Evolutionary conservation across 1,140 invertebrate species (phyloP).

Genomic region (Oncopodura yosiiana): DNA sequence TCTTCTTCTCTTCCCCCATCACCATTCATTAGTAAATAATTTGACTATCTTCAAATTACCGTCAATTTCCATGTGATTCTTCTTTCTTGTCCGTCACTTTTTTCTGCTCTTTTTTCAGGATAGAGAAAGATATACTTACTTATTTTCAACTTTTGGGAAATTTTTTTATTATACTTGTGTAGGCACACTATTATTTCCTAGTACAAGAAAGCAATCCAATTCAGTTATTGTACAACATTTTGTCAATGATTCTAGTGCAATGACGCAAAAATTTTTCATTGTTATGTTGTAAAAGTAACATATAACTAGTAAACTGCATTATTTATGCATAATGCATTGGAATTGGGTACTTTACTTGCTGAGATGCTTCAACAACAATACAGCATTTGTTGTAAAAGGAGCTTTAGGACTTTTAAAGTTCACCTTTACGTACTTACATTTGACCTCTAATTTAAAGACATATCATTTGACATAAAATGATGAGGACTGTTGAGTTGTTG

Average conservation of each 20-base stretch:
- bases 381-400: no score
- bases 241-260: no score
- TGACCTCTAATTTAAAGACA: conserved; percentile 11
- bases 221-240: no score
- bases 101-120: neutral
- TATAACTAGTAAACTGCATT: no score
- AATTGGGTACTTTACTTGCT: no score
- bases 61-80: conserved; percentile 8
- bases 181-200: neutral
- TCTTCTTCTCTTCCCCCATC: conserved; percentile 3
- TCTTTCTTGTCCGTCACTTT: neutral
- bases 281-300: no score
- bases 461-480: conserved; percentile 12
- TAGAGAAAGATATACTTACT: neutral
- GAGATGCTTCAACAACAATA: neutral
- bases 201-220: neutral
- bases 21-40: conserved; percentile 24
- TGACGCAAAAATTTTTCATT: no score
- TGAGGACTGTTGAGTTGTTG: neutral
- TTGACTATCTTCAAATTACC: conserved; percentile 18
- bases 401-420: no score
- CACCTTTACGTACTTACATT: no score
- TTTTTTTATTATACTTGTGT: no score
- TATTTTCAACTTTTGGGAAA: no score
- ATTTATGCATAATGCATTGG: no score